These are phyloP conservation scores for Psittacula echo DNA, from an alignment of 2,797 vertebrate species.

Conservation along the genomic window DNA sequence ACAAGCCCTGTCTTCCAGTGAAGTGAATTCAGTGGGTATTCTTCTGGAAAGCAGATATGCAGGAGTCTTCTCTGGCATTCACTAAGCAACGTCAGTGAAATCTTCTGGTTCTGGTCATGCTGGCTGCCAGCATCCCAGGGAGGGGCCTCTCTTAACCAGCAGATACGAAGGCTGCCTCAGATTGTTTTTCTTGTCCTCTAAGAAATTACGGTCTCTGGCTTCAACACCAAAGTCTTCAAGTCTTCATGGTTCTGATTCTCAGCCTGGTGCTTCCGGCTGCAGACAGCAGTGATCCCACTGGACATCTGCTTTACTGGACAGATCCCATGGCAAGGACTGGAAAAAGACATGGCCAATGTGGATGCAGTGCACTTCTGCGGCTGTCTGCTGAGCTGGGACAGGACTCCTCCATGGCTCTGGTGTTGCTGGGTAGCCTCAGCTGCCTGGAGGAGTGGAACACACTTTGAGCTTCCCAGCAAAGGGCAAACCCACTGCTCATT, in stretches of 20 bases:
- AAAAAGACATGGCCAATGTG: fast-evolving
- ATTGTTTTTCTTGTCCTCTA: not conserved
- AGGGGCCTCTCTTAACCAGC: not conserved
- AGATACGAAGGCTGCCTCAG: not conserved
- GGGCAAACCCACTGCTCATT: fast-evolving
- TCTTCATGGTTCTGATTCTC: not conserved
- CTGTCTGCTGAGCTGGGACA: not conserved
- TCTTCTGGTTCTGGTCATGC: not conserved
- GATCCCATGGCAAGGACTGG: not conserved
- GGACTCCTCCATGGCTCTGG: not conserved
- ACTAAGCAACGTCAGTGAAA: fast-evolving
- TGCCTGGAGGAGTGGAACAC: not conserved
- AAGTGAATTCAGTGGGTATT: not conserved
- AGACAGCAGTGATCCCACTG: fast-evolving
- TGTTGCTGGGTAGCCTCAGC: not conserved
- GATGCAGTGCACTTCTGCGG: not conserved
- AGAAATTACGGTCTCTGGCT: not conserved
- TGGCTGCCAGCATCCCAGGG: not conserved
- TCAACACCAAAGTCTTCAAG: not conserved
- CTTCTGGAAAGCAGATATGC: not conserved
- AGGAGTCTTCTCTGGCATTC: not conserved
- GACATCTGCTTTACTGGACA: not conserved
- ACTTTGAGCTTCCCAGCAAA: not conserved
- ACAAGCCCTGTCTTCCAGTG: not conserved
- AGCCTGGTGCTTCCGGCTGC: not conserved